Base-by-base conservation (phyloP, 2,113 vertebrate species). In the Illadopsis cleaveri region DNA sequence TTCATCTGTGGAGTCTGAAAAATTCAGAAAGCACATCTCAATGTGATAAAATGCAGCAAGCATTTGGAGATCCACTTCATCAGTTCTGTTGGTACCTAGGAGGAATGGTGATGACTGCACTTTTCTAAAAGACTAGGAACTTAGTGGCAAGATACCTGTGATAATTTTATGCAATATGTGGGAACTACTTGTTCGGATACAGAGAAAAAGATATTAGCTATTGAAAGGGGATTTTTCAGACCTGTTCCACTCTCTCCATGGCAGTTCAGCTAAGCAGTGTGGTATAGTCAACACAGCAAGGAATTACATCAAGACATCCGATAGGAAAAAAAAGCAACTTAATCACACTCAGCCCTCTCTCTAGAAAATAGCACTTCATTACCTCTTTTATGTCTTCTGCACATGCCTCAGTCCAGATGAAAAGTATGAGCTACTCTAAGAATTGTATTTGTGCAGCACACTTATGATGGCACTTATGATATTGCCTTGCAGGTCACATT, bases 91-190 rank as follows among this genome's bases (percentile, higher is more conserved):
- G 30, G n/a, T 69, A 35, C 15, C 4, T 1, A 35, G 19, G n/a
- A 87, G 31, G 44, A 72, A 18, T 4, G 15, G 9, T 0, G 2
- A 50, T 40, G 25, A 7, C 12, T 50, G 19, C 9, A 9, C 56
- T 76, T 57, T 79, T 57, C 80, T 62, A 40, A 47, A 73, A 62
- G 47, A 18, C 14, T 48, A 28, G 23, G 38, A 66, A 27, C 11
- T 33, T 61, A 45, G 40, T 76, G 35, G 25, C 30, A 81, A 64
- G 35, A 73, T 56, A 30, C 23, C 40, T 56, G 24, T 31, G 21
- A 19, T 61, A 44, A 61, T 60, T 92, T 87, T 53, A 61, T 24
- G 33, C 40, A 53, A 7, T 60, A 57, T 27, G 28, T 82, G 23
- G 9, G n/a, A 84, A 27, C 11, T 56, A 5, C 16, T 64, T 60